These are phyloP conservation scores for Mesitornis unicolor DNA, from an alignment of 2,113 vertebrate species.

Conservation along the genomic window DNA sequence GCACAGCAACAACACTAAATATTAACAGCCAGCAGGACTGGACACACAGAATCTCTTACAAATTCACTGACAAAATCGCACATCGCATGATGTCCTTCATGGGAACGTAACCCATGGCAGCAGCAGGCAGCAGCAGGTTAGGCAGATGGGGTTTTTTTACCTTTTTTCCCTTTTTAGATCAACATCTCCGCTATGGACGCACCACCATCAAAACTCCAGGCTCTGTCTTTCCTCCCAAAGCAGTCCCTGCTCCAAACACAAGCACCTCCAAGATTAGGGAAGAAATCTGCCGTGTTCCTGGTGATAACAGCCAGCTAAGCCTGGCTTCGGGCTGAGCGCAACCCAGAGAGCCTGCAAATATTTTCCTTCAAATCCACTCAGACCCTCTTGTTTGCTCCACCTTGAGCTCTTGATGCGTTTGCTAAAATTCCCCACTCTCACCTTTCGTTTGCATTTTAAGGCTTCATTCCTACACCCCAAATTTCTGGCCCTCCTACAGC, in stretches of 20 bases:
- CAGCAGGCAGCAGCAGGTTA: background rate
- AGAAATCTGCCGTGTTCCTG: background rate
- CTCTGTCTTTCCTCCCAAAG: background rate
- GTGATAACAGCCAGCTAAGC: background rate
- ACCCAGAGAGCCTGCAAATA: background rate
- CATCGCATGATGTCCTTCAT: background rate
- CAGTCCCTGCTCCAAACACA: background rate
- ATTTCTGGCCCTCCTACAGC: background rate
- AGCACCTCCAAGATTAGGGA: background rate
- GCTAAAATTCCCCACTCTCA: background rate
- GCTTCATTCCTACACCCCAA: background rate
- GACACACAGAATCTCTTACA: background rate
- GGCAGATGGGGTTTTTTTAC: too few species aligned
- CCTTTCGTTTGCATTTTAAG: background rate
- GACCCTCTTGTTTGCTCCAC: background rate
- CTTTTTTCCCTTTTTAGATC: background rate
- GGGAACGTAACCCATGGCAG: background rate
- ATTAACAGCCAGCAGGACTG: background rate
- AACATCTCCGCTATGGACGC: background rate
- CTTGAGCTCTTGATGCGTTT: background rate
- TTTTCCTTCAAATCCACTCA: background rate
- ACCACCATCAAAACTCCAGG: background rate
- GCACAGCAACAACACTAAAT: background rate
- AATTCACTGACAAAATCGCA: background rate
- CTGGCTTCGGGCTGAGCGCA: background rate